phyloP scores from a whole-genome alignment of 2,888 invertebrate genomes.

The Embidobia sp. region DNA sequence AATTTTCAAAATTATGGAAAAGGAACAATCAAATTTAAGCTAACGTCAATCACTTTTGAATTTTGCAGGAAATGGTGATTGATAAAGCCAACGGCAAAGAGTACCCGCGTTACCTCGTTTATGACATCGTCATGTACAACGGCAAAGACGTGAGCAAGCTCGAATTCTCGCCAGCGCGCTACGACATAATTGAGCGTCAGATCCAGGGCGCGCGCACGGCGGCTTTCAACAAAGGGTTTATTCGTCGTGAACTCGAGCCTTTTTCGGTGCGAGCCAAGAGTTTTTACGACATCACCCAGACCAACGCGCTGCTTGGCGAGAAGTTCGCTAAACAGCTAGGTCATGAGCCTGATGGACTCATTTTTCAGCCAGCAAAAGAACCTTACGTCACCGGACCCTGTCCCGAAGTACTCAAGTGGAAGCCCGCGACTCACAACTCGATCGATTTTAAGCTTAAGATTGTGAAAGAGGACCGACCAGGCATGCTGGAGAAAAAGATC shows the following conservation, averaged over 20 bases:
- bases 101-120: slow-evolving; percentile 95
- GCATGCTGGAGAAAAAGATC: slow-evolving; percentile 86
- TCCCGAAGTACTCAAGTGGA: slow-evolving; percentile 97
- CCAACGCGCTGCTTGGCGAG: slow-evolving; percentile 88
- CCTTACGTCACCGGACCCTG: slow-evolving; percentile 93
- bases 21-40: background rate
- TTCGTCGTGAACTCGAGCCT: slow-evolving; percentile 90
- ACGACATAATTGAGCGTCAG: slow-evolving; percentile 89
- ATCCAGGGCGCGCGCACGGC: slow-evolving; percentile 86
- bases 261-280: slow-evolving; percentile 95
- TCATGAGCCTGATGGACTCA: slow-evolving; percentile 98
- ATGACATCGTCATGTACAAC: slow-evolving; percentile 95
- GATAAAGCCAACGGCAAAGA: slow-evolving; percentile 89
- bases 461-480: slow-evolving; percentile 86
- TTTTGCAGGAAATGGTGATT: slow-evolving; percentile 95
- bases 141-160: slow-evolving; percentile 89
- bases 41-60: too few species aligned
- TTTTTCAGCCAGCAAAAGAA: slow-evolving; percentile 96
- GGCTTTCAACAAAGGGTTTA: slow-evolving; percentile 89
- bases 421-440: slow-evolving; percentile 95
- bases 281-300: slow-evolving; percentile 92
- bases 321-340: slow-evolving; percentile 92
- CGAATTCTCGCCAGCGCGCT: slow-evolving; percentile 89
- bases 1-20: too few species aligned
- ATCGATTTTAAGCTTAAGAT: slow-evolving; percentile 97